A percentile compares a stretch with the other conserved stretches of the same genome.
Evolutionary conservation across 1,140 invertebrate species (phyloP).

Genomic region (Drosophila pseudoobscura): DNA sequence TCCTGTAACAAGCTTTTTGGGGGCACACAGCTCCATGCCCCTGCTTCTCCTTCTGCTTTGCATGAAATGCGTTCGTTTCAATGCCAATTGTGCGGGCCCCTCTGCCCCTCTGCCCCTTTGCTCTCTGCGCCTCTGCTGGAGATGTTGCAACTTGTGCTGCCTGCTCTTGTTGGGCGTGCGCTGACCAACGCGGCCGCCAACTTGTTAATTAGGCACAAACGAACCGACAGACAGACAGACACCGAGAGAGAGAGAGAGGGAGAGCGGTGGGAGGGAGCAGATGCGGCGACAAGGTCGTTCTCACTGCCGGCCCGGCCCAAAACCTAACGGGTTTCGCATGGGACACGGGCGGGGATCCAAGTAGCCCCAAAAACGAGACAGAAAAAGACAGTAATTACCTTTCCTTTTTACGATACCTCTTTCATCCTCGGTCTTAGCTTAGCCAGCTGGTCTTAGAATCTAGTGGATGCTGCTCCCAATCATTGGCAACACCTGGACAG

Average conservation of each 20-base stretch:
- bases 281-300: slow-evolving; percentile 49
- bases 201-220: slow-evolving; percentile 74
- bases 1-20: slow-evolving; percentile 54
- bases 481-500: not conserved
- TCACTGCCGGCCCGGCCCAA: slow-evolving; percentile 10
- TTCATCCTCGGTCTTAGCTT: too few relatives aligned
- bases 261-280: not conserved
- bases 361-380: too few relatives aligned
- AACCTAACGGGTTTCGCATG: too few relatives aligned
- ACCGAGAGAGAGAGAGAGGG: not conserved
- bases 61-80: too few relatives aligned
- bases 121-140: slow-evolving; percentile 46
- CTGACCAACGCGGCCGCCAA: slow-evolving; percentile 58
- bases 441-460: too few relatives aligned
- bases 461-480: too few relatives aligned
- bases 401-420: too few relatives aligned
- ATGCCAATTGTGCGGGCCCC: not conserved
- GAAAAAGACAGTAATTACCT: too few relatives aligned
- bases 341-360: too few relatives aligned
- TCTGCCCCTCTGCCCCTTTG: not conserved
- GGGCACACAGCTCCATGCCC: slow-evolving; percentile 30
- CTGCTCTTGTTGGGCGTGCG: slow-evolving; percentile 38
- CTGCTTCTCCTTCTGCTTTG: slow-evolving; percentile 3
- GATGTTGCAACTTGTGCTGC: slow-evolving; percentile 25
- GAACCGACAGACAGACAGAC: slow-evolving; percentile 22